Conservation (phyloP, 1,140 invertebrate species). For the Apis dorsata region DNA sequence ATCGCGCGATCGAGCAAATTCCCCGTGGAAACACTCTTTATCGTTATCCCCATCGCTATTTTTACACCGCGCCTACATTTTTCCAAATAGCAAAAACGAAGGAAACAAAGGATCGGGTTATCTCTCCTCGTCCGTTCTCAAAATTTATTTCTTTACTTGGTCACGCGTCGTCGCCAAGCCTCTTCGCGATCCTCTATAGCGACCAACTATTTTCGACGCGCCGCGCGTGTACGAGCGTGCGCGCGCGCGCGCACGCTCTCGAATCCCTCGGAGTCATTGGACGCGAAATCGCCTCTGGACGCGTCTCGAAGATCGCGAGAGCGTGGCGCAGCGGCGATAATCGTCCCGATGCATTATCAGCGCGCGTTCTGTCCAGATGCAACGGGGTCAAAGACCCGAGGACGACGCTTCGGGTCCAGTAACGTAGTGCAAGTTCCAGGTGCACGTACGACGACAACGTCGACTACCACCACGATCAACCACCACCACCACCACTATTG, state of each 20-base stretch:
- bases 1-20: no score
- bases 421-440: slow-evolving; percentile 52
- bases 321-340: neutral
- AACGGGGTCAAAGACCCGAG: slow-evolving; percentile 58
- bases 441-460: slow-evolving; percentile 30
- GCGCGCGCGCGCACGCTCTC: neutral
- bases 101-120: no score
- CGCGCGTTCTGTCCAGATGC: slow-evolving; percentile 32
- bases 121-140: no score
- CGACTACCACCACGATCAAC: neutral
- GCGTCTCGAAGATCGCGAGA: neutral
- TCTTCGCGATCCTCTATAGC: no score
- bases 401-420: slow-evolving; percentile 39
- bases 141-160: no score
- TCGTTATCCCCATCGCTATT: no score
- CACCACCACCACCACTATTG: neutral
- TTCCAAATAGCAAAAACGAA: no score
- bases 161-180: no score
- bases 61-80: no score
- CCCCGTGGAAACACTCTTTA: no score
- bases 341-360: slow-evolving; percentile 37
- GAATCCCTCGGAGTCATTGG: neutral
- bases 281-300: slow-evolving; percentile 1
- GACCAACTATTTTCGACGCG: no score
- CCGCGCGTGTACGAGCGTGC: no score